These are phyloP conservation scores for Matsumurasca onukii DNA, from an alignment of 1,140 invertebrate species.

Conservation along the genomic window DNA sequence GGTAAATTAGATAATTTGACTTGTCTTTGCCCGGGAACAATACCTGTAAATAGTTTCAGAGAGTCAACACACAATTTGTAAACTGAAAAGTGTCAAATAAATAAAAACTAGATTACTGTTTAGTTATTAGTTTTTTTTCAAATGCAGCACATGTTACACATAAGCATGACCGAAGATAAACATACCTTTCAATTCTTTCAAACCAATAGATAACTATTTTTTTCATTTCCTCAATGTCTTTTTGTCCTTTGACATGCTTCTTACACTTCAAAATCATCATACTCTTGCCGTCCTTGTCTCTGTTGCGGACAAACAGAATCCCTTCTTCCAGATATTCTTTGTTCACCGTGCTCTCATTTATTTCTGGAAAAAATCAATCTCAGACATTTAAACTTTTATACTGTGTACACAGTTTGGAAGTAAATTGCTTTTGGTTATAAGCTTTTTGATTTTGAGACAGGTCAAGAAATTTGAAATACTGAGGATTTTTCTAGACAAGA, in stretches of 20 bases:
- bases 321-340: constrained; percentile 75
- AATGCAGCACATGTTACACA: background rate
- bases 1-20: too few relatives aligned
- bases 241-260: constrained; percentile 71
- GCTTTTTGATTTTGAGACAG: too few relatives aligned
- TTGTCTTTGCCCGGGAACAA: too few relatives aligned
- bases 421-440: too few relatives aligned
- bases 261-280: constrained; percentile 76
- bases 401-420: too few relatives aligned
- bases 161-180: constrained; percentile 9
- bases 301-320: constrained; percentile 69
- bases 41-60: too few relatives aligned
- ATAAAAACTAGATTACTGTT: background rate
- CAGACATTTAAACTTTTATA: too few relatives aligned
- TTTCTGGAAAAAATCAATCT: constrained; percentile 61
- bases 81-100: background rate
- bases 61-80: background rate
- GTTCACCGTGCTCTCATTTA: constrained; percentile 65
- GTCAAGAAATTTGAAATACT: too few relatives aligned
- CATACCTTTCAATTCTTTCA: constrained; percentile 75
- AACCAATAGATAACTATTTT: constrained; percentile 86
- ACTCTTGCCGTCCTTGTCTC: constrained; percentile 78
- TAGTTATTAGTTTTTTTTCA: background rate
- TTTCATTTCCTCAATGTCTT: constrained; percentile 73
- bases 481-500: too few relatives aligned